phyloP scores from a whole-genome alignment of 2,113 vertebrate genomes.

The Lophochroa leadbeateri region DNA sequence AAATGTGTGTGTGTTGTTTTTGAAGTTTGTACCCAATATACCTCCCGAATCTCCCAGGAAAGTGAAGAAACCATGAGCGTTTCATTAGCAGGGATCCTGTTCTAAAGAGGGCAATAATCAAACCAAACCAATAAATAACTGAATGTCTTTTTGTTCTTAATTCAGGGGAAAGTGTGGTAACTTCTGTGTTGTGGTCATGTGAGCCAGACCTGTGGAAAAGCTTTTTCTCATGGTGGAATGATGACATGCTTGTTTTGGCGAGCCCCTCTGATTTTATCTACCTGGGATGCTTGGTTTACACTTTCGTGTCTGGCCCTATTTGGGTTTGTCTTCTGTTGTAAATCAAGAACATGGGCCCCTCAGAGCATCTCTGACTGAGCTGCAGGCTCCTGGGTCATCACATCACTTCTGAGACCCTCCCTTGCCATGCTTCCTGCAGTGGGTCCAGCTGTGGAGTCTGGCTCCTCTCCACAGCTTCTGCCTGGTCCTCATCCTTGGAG shows the following conservation, averaged over 20 bases:
- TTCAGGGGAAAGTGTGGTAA: background rate
- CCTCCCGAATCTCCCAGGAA: background rate
- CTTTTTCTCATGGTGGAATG: background rate
- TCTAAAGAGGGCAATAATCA: background rate
- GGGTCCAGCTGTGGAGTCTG: background rate
- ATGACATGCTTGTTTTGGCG: rapidly evolving
- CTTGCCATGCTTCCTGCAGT: background rate
- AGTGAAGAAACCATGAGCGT: background rate
- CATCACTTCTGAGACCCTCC: background rate
- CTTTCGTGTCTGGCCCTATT: rapidly evolving
- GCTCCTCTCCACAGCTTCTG: background rate
- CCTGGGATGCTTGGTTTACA: background rate
- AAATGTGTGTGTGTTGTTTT: background rate
- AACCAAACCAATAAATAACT: background rate
- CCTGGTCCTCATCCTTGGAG: background rate
- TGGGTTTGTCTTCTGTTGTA: background rate
- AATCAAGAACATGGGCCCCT: too few relatives aligned
- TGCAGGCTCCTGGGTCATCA: background rate
- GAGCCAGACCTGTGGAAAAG: background rate
- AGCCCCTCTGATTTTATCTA: background rate
- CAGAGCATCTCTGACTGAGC: background rate
- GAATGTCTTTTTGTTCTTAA: background rate
- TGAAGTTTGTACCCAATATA: background rate
- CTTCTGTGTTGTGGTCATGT: background rate
- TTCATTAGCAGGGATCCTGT: background rate